Base-by-base conservation (phyloP, 2,888 invertebrate genomes). In the Zootermopsis nevadensis region DNA sequence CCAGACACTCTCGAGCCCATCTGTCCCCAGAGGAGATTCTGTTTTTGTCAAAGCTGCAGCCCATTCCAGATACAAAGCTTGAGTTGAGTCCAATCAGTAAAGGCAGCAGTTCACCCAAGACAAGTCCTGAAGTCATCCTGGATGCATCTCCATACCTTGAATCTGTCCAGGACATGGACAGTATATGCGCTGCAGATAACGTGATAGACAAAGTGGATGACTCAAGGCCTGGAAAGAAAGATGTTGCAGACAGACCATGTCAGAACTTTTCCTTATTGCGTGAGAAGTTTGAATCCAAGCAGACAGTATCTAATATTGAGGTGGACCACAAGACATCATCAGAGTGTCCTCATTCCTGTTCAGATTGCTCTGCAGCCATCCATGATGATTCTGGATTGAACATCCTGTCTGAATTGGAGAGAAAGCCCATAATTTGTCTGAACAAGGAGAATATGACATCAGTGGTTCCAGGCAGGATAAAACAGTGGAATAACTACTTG, bases 261-360 rank as follows among this genome's bases (percentile, higher is more conserved):
- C 89, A 92, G 85, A 93, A 93, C 87, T 92, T 93, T 88, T 93
- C 93, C 6, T 89, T 93, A 83, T 87, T 93, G 30, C 89, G 92
- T 86, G 93, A 93, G 86, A 90, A 90, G 84, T 93, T 93, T 88
- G 93, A 93, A 88, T 91, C 67, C 15, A 82, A 82, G 77, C 66
- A 82, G 27, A 22, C 35, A 1, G 69, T 22, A 35, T 10, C 35
- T 31, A 76, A 74, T 19, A 82, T 30, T 53, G 53, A 69, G 24
- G 48, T 30, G 31, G 42, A 74, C n/a, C 8, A 33, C 7, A 69
- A 48, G 22, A 27, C 30, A 24, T 72, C 48, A 19, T 19, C 38
- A 27, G n/a, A 38, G 30, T 10, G 15, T 10, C 27, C 7, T 0
- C 27, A 76, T 4, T 30, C 42, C 27, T 42, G 48, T 42, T 15